Evolutionary conservation across 2,888 invertebrate species (phyloP), one percentile per base, ranked within the genome.

Genomic region (Drosophila koepferae): DNA sequence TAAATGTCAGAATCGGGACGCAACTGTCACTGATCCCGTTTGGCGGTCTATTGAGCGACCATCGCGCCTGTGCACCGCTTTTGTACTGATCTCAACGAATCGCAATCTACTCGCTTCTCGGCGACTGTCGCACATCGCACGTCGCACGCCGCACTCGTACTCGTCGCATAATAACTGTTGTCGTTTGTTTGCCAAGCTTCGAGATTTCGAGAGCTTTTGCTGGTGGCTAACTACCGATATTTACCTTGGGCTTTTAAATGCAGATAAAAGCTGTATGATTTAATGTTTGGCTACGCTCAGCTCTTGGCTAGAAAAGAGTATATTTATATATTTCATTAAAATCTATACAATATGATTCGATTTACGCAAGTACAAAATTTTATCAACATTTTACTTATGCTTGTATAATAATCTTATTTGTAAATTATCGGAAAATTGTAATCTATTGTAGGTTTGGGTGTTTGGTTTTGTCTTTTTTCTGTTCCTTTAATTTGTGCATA

Each of bases 321-420:
- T 36, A 18, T 34, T 18, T 54, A 58, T 83, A 63, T 67, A 64
- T 44, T 64, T 63, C 59, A 65, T 81, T 82, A 73, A 66, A 65
- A 44, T 78, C 74, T 89, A 63, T 74, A 81, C 68, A 86, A 83
- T 77, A 82, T 68, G 77, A 72, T 81, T 80, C 72, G 68, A 63
- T 74, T 77, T 63, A 86, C 56, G 71, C 68, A 71, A 71, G 55
- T 70, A 66, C 58, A 84, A 81, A 79, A 68, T 63, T 74, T 60
- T 53, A 54, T 74, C 49, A 63, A 63, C 62, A 63, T 67, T 62
- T 55, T 65, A 56, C 55, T 64, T 62, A 55, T 63, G 44, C 67
- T 53, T 40, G 28, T 18, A 51, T 66, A 77, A 60, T 48, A 63
- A 71, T 43, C 41, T 31, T 41, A 63, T 16, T 14, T 49, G 49